phyloP scores from a whole-genome alignment of 1,140 invertebrate species.

The Contarinia nasturtii region DNA sequence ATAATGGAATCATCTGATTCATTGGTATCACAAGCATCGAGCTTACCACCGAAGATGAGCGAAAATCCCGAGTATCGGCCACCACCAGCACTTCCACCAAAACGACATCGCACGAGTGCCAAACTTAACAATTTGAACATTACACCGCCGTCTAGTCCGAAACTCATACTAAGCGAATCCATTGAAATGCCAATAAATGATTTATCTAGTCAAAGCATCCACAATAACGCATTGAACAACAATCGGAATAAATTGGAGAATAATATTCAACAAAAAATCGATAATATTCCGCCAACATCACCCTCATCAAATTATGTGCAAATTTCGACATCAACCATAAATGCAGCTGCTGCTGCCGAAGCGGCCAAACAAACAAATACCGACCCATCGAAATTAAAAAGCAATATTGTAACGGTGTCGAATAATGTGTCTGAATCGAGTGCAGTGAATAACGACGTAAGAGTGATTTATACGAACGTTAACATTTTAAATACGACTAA shows the following conservation, averaged over 20 bases:
- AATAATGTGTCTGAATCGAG: too few relatives aligned
- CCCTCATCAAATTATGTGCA: background rate
- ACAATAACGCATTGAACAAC: conserved; percentile 8
- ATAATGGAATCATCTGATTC: background rate
- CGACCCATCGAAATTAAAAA: too few relatives aligned
- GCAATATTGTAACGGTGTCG: too few relatives aligned
- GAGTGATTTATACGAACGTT: too few relatives aligned
- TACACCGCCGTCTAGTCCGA: conserved; percentile 20
- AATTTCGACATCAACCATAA: background rate
- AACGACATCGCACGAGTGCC: conserved; percentile 16
- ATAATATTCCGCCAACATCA: background rate
- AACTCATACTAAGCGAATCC: conserved; percentile 8
- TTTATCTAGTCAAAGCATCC: conserved; percentile 10
- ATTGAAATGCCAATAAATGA: background rate
- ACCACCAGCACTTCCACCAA: conserved; percentile 63
- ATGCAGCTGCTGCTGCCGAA: too few relatives aligned
- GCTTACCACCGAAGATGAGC: conserved; percentile 11
- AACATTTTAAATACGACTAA: too few relatives aligned
- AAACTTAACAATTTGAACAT: too few relatives aligned
- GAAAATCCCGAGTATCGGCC: conserved; percentile 21
- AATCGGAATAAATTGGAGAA: too few relatives aligned
- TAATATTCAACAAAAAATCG: too few relatives aligned
- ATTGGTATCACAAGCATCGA: conserved; percentile 4
- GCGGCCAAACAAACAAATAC: too few relatives aligned
- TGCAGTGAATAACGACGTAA: too few relatives aligned